Evolutionary conservation across 1,140 invertebrate genomes (phyloP), one percentile per base, ranked within the genome.

Genomic region (Drosophila arawakana): DNA sequence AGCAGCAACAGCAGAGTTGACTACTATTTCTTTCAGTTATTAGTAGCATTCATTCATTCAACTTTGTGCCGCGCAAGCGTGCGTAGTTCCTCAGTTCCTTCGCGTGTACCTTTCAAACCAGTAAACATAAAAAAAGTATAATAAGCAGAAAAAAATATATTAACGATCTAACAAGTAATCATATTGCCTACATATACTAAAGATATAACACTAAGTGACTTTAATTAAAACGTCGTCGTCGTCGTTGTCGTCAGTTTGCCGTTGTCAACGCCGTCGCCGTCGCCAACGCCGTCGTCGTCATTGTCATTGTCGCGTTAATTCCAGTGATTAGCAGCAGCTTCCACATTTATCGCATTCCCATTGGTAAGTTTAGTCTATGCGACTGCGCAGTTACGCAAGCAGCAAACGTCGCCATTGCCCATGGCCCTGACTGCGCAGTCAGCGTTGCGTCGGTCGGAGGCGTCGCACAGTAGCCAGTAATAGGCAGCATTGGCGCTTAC

Each of bases 1-100:
- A 69, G 69, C 18, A 21, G 18, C 18, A 18, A 2, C 66, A 52
- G 73, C 80, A 80, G 76, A 73, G 84, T 62, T 80, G 84, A 89
- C 84, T 88, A 88, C 84, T 88, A 88, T 88, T 88, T 88, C 83
- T 88, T 89, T 88, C 84, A 88, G 84, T 88, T 88, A 88, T 88
- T 88, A 88, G 83, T 88, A 88, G 81, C 81, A 84, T 88, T 88
- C 84, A 88, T 88, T 88, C 84, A 88, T 88, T 88, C 84, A 88
- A 88, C 85, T 89, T 88, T 88, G 84, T 88, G 84, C 84, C 84
- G 84, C 84, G 81, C 84, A 88, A 86, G 83, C 83, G 84, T 88
- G 84, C 84, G 84, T 88, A 88, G 86, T 89, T 81, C 85, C 83
- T 88, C 80, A 88, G 84, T 88, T 88, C 84, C 84, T 88, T 89